phyloP scores from a whole-genome alignment of 1,140 invertebrate genomes.

The Drosophila parvula region DNA sequence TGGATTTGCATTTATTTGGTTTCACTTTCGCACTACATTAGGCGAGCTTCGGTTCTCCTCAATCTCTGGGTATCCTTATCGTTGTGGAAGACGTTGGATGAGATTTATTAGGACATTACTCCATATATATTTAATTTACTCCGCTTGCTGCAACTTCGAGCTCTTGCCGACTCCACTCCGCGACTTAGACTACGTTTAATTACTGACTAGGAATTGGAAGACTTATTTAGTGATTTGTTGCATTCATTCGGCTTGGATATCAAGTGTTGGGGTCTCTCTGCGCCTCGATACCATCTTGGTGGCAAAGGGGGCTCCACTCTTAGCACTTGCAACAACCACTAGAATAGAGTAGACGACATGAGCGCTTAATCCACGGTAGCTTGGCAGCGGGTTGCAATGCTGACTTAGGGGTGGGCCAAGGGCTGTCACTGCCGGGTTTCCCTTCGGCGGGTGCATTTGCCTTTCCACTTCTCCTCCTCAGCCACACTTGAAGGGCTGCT shows the following conservation, averaged over 20 bases:
- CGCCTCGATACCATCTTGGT: conserved; percentile 30
- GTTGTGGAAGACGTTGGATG: conserved; percentile 66
- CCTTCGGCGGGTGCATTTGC: conserved; percentile 39
- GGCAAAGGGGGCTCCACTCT: conserved; percentile 37
- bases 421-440: conserved; percentile 7
- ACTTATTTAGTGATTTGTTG: conserved; percentile 84
- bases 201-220: conserved; percentile 76
- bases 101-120: conserved; percentile 4
- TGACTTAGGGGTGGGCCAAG: conserved; percentile 33
- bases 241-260: conserved; percentile 62
- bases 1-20: conserved; percentile 51
- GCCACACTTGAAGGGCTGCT: conserved; percentile 64
- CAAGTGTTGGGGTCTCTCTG: conserved; percentile 12
- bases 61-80: conserved; percentile 16
- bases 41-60: not conserved
- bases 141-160: conserved; percentile 36
- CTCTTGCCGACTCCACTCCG: conserved; percentile 40
- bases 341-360: conserved; percentile 41
- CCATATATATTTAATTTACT: conserved; percentile 29
- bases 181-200: conserved; percentile 58
- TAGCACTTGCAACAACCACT: conserved; percentile 65
- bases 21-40: conserved; percentile 43
- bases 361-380: conserved; percentile 50
- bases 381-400: conserved; percentile 30
- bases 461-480: conserved; percentile 12